Evolutionary conservation across 37 sponge, comb jelly and placozoan genomes (phyloP).

Genomic region (Ephydatia muelleri): DNA sequence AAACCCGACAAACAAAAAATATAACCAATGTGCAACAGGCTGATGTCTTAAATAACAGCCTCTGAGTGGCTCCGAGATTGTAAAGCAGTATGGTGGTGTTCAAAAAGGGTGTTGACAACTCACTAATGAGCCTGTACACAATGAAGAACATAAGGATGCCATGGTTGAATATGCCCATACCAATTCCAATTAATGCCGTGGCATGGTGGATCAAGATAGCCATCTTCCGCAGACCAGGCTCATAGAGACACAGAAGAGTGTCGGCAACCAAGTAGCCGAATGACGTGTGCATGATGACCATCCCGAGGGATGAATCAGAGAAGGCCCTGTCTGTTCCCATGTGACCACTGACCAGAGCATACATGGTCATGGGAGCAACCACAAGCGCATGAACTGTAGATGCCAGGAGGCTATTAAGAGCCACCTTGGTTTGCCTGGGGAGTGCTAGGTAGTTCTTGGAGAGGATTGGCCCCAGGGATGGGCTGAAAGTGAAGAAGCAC

Average conservation of each 20-base stretch:
- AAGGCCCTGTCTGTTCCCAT: slow-evolving; percentile 3
- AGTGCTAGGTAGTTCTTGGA: background rate
- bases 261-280: slow-evolving; percentile 29
- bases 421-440: background rate
- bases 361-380: background rate
- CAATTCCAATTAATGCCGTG: slow-evolving; percentile 12
- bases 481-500: slow-evolving; percentile 10
- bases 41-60: background rate
- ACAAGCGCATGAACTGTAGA: slow-evolving; percentile 22
- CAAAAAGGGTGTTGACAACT: slow-evolving; percentile 30
- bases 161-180: background rate
- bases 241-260: slow-evolving; percentile 9
- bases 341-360: background rate
- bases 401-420: slow-evolving; percentile 14
- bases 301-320: background rate
- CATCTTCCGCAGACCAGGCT: slow-evolving; percentile 15
- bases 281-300: slow-evolving; percentile 10
- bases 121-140: slow-evolving; percentile 17
- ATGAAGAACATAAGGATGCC: slow-evolving; percentile 25
- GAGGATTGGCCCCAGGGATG: slow-evolving; percentile 6
- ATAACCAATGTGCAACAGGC: background rate
- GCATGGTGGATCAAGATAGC: slow-evolving; percentile 18
- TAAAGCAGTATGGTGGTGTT: slow-evolving; percentile 15
- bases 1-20: slow-evolving; percentile 22
- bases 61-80: background rate